A percentile compares a stretch with the other conserved stretches of the same genome.
phyloP scores from a whole-genome alignment of 2,113 vertebrate species.

The Prietella phreatophila region DNA sequence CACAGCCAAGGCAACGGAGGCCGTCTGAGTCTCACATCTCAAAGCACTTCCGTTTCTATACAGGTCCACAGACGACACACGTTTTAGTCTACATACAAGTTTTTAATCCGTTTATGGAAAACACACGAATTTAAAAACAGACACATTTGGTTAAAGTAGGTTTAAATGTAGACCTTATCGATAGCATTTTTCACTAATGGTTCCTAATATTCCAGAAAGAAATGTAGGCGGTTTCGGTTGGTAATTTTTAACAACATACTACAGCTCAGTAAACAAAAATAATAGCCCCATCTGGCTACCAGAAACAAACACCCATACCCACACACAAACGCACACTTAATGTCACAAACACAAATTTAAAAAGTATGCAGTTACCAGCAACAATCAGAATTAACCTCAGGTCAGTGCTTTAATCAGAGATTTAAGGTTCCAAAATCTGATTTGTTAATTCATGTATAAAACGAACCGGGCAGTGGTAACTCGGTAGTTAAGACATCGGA shows the following conservation, averaged over 20 bases:
- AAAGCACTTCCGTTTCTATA: slow-evolving; percentile 48
- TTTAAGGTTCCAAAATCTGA: neutral
- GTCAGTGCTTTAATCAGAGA: neutral
- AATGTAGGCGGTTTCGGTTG: neutral
- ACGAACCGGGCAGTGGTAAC: too few relatives aligned
- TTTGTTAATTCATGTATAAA: neutral
- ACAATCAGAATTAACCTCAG: neutral
- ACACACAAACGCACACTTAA: neutral
- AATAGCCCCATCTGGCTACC: neutral
- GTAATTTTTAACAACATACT: neutral
- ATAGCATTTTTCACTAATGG: neutral
- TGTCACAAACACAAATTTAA: neutral
- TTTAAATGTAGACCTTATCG: neutral
- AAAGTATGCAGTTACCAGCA: too few relatives aligned
- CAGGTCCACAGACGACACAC: slow-evolving; percentile 11
- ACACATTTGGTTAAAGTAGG: neutral
- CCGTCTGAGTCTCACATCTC: slow-evolving; percentile 23
- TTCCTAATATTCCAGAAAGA: neutral
- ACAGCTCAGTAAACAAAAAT: neutral
- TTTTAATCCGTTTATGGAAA: neutral
- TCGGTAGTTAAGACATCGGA: too few relatives aligned
- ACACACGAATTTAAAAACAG: neutral
- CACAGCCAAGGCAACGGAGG: slow-evolving; percentile 27
- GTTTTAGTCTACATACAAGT: neutral
- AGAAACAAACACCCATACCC: too few relatives aligned